phyloP scores from a whole-genome alignment of 2,888 invertebrate genomes.

The Saturnia japonica region DNA sequence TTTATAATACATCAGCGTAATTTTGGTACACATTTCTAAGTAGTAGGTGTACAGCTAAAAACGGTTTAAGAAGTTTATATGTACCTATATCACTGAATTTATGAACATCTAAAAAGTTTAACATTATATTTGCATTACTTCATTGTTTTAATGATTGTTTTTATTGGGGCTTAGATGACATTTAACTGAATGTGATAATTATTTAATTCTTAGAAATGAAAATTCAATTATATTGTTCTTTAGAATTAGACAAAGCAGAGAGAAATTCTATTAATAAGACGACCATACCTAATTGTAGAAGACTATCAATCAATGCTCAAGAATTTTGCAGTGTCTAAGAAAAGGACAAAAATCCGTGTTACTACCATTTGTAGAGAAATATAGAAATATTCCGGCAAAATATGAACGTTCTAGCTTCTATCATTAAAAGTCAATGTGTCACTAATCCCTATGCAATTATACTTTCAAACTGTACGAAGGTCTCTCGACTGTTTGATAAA shows the following conservation, averaged over 20 bases:
- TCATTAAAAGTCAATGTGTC: conserved; percentile 9
- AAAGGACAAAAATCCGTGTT: background rate
- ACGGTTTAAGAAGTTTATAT: background rate
- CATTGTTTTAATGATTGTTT: background rate
- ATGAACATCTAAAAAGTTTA: background rate
- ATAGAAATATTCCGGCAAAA: background rate
- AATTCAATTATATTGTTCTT: background rate
- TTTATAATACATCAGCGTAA: background rate
- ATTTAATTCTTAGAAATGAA: background rate
- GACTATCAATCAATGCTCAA: background rate
- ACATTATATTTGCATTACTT: background rate
- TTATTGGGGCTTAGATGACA: background rate
- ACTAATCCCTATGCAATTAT: background rate
- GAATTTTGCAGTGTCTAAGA: background rate
- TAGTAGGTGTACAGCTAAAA: background rate
- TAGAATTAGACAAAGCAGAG: background rate
- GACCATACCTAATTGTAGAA: background rate
- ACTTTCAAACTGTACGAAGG: conserved; percentile 7
- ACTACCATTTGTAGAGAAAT: background rate
- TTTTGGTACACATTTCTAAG: background rate
- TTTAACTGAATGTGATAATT: background rate
- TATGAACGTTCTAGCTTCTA: background rate
- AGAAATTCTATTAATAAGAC: background rate
- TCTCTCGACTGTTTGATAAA: background rate
- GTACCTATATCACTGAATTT: background rate